Conservation (phyloP, 2,797 vertebrate genomes). For the Oryzias dopingdopingensis region DNA sequence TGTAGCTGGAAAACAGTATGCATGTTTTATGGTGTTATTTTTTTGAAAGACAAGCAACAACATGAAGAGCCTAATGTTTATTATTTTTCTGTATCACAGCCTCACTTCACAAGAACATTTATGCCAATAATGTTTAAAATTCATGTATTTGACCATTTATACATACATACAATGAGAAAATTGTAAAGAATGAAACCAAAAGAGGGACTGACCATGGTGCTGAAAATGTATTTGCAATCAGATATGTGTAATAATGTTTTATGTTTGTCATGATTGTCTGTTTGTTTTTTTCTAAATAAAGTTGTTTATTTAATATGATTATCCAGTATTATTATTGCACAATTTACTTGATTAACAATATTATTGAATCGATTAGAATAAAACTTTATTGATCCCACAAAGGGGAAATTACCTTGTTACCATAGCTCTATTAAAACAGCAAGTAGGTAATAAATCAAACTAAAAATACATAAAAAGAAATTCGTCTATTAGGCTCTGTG, state of each 20-base stretch:
- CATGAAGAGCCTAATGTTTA: constrained; percentile 10
- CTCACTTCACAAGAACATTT: constrained; percentile 20
- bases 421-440: no score
- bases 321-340: background rate
- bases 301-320: constrained; percentile 45
- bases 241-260: constrained; percentile 49
- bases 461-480: no score
- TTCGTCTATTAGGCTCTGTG: no score
- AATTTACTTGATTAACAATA: background rate
- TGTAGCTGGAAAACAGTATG: constrained; percentile 7
- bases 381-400: background rate
- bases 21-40: constrained; percentile 3
- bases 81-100: constrained; percentile 1
- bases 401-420: no score
- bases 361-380: no score
- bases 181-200: constrained; percentile 21
- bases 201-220: constrained; percentile 56
- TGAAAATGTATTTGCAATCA: constrained; percentile 56
- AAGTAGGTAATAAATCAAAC: no score
- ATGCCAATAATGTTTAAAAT: constrained; percentile 63
- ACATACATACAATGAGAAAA: constrained; percentile 31
- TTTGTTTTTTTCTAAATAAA: constrained; percentile 73
- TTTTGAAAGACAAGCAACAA: constrained; percentile 6
- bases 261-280: constrained; percentile 50
- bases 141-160: background rate